Conservation (phyloP, 2,797 vertebrate species). For the Momotus momota region DNA sequence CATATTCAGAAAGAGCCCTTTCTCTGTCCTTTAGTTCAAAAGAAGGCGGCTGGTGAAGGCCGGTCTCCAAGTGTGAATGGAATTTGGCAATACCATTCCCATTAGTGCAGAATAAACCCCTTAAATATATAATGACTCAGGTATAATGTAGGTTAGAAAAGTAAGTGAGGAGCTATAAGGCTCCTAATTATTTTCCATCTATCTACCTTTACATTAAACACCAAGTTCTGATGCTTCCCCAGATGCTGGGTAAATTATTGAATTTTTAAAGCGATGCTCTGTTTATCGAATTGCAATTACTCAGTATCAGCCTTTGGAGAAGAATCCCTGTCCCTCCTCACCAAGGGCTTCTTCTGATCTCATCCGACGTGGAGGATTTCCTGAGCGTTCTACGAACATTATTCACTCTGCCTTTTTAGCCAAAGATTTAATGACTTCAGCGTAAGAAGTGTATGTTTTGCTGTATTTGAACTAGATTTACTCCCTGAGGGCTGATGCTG, state of each 20-base stretch:
- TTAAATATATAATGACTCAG: background rate
- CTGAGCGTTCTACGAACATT: constrained; percentile 24
- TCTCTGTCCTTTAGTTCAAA: background rate
- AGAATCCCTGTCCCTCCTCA: background rate
- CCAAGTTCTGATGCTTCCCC: background rate
- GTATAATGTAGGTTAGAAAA: background rate
- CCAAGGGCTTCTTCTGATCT: constrained; percentile 47
- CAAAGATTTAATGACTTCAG: constrained; percentile 1
- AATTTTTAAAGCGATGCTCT: background rate
- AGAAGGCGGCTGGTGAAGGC: background rate
- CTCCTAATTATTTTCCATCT: constrained; percentile 20
- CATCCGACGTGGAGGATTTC: background rate
- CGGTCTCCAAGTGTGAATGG: background rate
- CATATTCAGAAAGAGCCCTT: background rate
- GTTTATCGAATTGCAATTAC: constrained; percentile 39
- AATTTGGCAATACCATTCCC: background rate
- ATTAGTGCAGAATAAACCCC: background rate
- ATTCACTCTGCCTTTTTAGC: constrained; percentile 41
- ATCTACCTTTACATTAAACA: background rate
- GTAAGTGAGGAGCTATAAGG: background rate
- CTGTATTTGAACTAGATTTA: background rate
- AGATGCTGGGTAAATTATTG: background rate
- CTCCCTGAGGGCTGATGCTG: background rate
- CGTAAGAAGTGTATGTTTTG: background rate
- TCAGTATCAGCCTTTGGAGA: background rate